phyloP scores from a whole-genome alignment of 2,797 vertebrate species.

The Anniella stebbinsi region DNA sequence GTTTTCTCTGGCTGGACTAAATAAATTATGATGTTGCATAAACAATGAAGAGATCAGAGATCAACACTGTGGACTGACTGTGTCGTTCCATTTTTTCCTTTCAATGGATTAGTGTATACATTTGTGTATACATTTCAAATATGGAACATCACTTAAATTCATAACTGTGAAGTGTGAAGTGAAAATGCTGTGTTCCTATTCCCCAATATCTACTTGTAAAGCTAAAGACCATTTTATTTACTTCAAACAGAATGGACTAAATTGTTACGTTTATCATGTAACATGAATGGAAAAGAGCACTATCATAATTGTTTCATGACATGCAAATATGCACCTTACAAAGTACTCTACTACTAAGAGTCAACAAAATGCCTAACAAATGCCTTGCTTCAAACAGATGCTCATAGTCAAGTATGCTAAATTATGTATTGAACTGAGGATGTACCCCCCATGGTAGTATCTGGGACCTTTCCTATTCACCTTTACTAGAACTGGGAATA shows the following conservation, averaged over 20 bases:
- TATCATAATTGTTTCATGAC: background rate
- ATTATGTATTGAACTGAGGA: slow-evolving; percentile 13
- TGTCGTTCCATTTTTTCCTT: background rate
- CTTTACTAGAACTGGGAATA: background rate
- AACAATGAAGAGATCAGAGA: background rate
- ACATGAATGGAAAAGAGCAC: background rate
- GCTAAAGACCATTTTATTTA: background rate
- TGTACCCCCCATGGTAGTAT: background rate
- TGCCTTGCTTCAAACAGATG: background rate
- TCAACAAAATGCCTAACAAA: slow-evolving; percentile 27
- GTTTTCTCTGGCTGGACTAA: background rate
- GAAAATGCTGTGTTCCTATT: background rate
- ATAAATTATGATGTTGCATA: background rate
- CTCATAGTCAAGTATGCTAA: background rate
- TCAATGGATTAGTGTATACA: background rate
- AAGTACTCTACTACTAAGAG: background rate
- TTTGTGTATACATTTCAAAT: background rate
- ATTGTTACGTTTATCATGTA: background rate
- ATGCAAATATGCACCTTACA: background rate
- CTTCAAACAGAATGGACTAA: slow-evolving; percentile 1
- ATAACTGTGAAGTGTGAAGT: background rate
- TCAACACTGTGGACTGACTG: background rate
- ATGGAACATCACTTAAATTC: background rate
- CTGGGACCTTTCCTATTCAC: background rate
- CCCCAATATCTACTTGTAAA: background rate